Conservation (phyloP, 2,797 vertebrate genomes). For the Lagorchestes hirsutus region DNA sequence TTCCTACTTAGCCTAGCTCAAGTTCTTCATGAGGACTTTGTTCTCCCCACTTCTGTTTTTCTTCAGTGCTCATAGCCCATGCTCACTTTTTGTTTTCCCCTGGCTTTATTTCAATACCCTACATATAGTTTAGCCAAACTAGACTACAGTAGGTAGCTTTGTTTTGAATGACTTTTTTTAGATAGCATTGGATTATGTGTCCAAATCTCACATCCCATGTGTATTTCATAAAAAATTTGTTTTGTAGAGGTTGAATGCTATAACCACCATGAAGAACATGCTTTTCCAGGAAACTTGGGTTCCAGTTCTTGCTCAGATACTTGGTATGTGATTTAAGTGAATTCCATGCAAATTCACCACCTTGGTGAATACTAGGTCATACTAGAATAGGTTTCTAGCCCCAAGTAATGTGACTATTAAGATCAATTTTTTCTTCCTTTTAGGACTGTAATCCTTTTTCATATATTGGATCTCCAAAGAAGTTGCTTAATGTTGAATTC, state of each 20-base stretch:
- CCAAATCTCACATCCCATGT: not conserved
- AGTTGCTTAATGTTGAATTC: not conserved
- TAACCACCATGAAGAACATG: not conserved
- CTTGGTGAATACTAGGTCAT: not conserved
- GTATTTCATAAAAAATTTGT: not conserved
- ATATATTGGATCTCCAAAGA: slow-evolving; percentile 24
- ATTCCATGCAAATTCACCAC: not conserved
- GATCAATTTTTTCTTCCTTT: slow-evolving; percentile 9
- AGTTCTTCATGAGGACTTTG: no score
- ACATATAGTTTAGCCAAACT: not conserved
- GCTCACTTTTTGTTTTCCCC: not conserved
- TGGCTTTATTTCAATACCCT: not conserved
- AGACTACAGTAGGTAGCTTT: not conserved
- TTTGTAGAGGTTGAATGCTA: not conserved
- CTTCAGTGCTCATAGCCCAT: not conserved
- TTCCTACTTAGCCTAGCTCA: not conserved
- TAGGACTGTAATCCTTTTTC: slow-evolving; percentile 37
- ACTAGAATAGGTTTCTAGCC: not conserved
- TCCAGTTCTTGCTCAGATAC: not conserved
- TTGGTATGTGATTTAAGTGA: no score
- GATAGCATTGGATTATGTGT: not conserved
- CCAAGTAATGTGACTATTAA: not conserved
- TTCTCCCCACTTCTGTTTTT: no score
- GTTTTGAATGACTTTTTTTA: not conserved
- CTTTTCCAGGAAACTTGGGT: not conserved